Evolutionary conservation across 1,140 invertebrate species (phyloP).

Genomic region (Drosophila chauvacae): DNA sequence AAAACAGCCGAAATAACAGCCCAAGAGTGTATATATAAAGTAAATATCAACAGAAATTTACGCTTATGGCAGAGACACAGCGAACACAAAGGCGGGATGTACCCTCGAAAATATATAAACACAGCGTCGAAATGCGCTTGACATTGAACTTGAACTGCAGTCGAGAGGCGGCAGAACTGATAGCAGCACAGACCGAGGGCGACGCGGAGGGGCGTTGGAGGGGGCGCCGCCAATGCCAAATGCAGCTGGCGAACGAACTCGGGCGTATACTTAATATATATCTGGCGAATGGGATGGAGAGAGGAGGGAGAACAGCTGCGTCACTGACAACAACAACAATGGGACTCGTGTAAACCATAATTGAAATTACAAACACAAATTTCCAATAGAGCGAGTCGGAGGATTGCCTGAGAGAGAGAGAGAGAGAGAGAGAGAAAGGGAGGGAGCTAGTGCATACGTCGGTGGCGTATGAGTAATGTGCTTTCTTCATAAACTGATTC

Average conservation of each 20-base stretch:
- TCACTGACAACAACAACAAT: slow-evolving; percentile 24
- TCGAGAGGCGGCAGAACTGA: slow-evolving; percentile 44
- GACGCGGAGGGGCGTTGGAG: neutral
- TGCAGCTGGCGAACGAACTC: slow-evolving; percentile 46
- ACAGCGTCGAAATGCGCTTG: slow-evolving; percentile 74
- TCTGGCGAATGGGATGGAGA: neutral
- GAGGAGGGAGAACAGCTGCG: neutral
- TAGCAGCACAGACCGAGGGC: slow-evolving; percentile 11
- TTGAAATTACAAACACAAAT: slow-evolving; percentile 52
- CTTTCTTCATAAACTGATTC: slow-evolving; percentile 45
- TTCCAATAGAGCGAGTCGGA: neutral
- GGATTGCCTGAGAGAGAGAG: neutral
- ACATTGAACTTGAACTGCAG: slow-evolving; percentile 84
- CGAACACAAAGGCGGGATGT: slow-evolving; percentile 45
- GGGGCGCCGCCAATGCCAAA: slow-evolving; percentile 24
- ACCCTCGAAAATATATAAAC: slow-evolving; percentile 45
- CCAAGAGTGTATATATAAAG: slow-evolving; percentile 33
- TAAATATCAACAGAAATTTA: slow-evolving; percentile 63
- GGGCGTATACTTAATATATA: slow-evolving; percentile 47
- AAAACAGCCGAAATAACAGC: slow-evolving; percentile 16
- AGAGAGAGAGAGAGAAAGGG: neutral
- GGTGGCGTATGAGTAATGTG: slow-evolving; percentile 57
- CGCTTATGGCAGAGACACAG: slow-evolving; percentile 41
- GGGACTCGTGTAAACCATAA: slow-evolving; percentile 44
- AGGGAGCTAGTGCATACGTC: neutral